A percentile compares a stretch with the other conserved stretches of the same genome.
Conservation (phyloP, 2,113 vertebrate species). For the Charadrius vociferus region DNA sequence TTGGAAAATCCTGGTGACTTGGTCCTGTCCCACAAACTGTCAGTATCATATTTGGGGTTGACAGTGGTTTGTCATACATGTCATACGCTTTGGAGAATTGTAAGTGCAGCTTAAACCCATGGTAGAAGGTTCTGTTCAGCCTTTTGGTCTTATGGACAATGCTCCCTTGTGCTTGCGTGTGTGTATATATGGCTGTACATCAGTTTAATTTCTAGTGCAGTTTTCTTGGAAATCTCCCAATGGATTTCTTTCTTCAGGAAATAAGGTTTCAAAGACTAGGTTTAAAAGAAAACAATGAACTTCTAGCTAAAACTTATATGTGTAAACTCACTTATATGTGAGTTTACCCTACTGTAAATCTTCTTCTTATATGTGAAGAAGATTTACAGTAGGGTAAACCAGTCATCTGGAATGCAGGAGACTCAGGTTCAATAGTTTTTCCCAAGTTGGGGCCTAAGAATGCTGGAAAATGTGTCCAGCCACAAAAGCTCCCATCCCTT, state of each 20-base stretch:
- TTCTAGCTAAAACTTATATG: background rate
- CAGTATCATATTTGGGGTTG: background rate
- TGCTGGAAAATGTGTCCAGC: background rate
- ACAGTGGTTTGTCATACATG: accelerated
- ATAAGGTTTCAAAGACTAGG: background rate
- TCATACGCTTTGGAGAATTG: background rate
- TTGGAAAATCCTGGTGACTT: background rate
- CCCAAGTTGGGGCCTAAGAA: background rate
- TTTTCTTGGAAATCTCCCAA: background rate
- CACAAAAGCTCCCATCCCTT: background rate
- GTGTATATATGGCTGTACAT: background rate
- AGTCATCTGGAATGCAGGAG: background rate
- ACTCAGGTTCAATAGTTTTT: background rate
- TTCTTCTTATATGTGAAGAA: too few species aligned
- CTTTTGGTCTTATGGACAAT: background rate
- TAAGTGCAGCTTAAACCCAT: background rate
- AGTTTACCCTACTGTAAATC: too few species aligned
- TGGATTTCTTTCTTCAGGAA: background rate
- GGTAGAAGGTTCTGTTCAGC: background rate
- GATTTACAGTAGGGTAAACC: background rate
- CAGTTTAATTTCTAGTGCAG: background rate
- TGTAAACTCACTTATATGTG: too few species aligned
- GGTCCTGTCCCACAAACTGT: background rate
- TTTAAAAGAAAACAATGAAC: background rate
- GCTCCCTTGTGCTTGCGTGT: background rate